A percentile compares a stretch with the other conserved stretches of the same genome.
These are phyloP conservation scores for Neopipo cinnamomea DNA, from an alignment of 2,113 vertebrate genomes.

Conservation along the genomic window DNA sequence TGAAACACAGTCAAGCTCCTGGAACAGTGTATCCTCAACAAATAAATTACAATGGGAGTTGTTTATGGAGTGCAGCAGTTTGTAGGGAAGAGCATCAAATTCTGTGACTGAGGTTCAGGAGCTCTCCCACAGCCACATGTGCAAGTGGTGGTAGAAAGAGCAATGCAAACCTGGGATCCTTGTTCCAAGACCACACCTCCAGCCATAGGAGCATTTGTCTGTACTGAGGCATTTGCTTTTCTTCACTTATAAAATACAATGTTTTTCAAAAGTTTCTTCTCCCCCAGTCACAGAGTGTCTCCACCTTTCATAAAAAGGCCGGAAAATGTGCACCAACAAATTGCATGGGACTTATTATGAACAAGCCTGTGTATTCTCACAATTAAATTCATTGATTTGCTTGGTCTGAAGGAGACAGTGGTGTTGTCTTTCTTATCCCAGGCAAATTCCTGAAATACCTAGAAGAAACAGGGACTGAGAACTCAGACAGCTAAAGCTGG, in stretches of 20 bases:
- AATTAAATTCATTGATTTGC: background rate
- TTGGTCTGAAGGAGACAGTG: background rate
- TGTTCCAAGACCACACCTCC: background rate
- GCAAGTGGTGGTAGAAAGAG: background rate
- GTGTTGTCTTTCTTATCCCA: background rate
- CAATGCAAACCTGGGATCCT: background rate
- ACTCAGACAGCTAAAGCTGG: background rate
- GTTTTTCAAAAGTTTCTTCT: background rate
- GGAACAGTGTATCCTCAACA: background rate
- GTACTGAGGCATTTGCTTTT: background rate
- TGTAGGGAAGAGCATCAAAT: background rate
- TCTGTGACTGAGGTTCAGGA: background rate
- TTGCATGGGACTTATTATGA: background rate
- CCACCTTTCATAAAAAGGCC: background rate
- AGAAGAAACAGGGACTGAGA: background rate
- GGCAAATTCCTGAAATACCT: constrained; percentile 8
- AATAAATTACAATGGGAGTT: rapidly evolving
- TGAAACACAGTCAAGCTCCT: background rate
- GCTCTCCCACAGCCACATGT: background rate
- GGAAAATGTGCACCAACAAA: background rate
- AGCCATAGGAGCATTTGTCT: background rate
- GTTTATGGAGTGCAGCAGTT: background rate
- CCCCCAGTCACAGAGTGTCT: background rate
- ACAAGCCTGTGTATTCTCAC: background rate
- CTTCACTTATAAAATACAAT: rapidly evolving